Conservation (phyloP, 2,888 invertebrate species). For the Anodontia alba region DNA sequence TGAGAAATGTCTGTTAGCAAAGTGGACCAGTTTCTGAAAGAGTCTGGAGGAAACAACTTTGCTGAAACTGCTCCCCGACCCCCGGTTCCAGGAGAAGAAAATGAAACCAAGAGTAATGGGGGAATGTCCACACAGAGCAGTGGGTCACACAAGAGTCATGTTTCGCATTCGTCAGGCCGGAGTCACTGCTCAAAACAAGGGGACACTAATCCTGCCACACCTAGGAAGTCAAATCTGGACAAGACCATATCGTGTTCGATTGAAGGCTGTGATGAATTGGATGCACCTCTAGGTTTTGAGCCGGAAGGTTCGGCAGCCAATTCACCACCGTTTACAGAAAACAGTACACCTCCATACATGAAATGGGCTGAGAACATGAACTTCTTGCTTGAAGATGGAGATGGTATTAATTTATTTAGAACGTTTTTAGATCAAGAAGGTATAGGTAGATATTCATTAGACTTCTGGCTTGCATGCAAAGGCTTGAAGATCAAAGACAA, state of each 20-base stretch:
- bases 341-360: conserved; percentile 89
- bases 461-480: conserved; percentile 93
- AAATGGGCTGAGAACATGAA: conserved; percentile 95
- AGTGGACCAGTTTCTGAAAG: conserved; percentile 79
- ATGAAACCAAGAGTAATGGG: conserved; percentile 82
- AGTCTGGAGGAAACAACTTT: conserved; percentile 82
- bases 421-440: conserved; percentile 84
- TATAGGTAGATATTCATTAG: conserved; percentile 78
- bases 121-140: conserved; percentile 82
- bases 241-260: conserved; percentile 62
- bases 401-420: conserved; percentile 95
- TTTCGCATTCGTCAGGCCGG: conserved; percentile 72
- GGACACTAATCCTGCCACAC: conserved; percentile 78
- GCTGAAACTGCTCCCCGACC: conserved; percentile 82
- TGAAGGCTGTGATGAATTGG: conserved; percentile 72
- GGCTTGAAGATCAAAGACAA: conserved; percentile 85
- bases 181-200: conserved; percentile 76
- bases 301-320: conserved; percentile 87
- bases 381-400: conserved; percentile 93
- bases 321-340: conserved; percentile 84
- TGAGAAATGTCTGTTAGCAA: conserved; percentile 63
- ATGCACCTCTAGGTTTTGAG: conserved; percentile 87
- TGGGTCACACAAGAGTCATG: conserved; percentile 81
- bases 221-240: conserved; percentile 82
- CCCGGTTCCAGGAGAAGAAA: conserved; percentile 84